Base-by-base conservation (phyloP, 2,888 invertebrate species). In the Carabus problematicus region DNA sequence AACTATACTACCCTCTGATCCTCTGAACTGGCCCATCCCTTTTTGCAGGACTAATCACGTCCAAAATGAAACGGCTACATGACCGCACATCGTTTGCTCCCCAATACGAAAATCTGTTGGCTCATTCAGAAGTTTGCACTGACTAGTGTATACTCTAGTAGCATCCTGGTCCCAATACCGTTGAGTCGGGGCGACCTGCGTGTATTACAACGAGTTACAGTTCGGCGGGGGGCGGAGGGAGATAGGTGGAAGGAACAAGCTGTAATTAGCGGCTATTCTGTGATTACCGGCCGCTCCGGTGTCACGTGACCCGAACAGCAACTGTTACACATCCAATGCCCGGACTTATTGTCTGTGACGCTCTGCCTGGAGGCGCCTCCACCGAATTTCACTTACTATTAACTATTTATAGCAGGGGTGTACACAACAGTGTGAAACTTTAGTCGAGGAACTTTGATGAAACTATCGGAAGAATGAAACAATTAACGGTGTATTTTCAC, bases 261-360 rank as follows among this genome's bases (percentile, higher is more conserved):
- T 69, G 75, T 76, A 74, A 79, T 79, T 79, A 79, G 78, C 76
- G 76, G 75, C 75, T 75, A 77, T 77, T 77, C 79, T 78, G 77
- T 79, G 78, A 79, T 79, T 79, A 79, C 78, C 77, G 55, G 39
- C 67, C 60, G 18, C 19, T 12, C n/a, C 66, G 47, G 43, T 77
- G 77, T 77, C 79, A 79, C 78, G 78, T 79, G 79, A 79, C 76
- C 75, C 73, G 77, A 75, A 70, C 71, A 60, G 73, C 62, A 77
- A 75, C 75, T 75, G 75, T 78, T 76, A 75, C 76, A 75, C 75
- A 75, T 74, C 73, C 75, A 75, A 76, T 77, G 77, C 75, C 75
- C 72, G 74, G 74, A 76, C 75, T 77, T 78, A 79, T 79, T 77
- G 79, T 76, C 77, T 76, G 73, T 77, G 78, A 78, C 78, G 75